Base-by-base conservation (phyloP, 2,797 vertebrate genomes). In the Sebastes matsubarae region DNA sequence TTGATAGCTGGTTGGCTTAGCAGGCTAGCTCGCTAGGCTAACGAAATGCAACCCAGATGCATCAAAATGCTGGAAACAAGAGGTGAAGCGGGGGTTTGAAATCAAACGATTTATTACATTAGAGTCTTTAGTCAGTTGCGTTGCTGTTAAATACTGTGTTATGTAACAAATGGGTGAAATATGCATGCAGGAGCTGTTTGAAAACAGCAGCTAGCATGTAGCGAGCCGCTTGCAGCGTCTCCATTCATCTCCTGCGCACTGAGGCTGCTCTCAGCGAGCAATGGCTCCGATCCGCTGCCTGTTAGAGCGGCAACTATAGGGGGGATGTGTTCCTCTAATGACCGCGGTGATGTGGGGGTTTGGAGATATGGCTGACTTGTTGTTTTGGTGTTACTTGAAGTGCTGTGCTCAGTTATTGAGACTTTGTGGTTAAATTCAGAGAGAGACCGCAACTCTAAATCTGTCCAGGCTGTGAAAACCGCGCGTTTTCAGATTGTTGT, bases 211-310 rank as follows among this genome's bases (percentile, higher is more conserved):
- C 80, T 94, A 94, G 90, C 89, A 81, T 86, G 65, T 94, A 93
- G 93, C 93, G 64, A 75, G 85, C 81, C 80, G 88, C 88, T 92
- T 89, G 87, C 87, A 89, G 84, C 59, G 82, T 87, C 89, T 93
- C 94, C 94, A 95, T 95, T 95, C 94, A 95, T 94, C 92, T 94
- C 93, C 93, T 94, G 94, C 92, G 91, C 85, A 94, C 85, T 91
- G 90, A 42, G 38, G 84, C 81, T 70, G 75, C 79, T 92, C 69
- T 64, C 64, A 84, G 82, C 86, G 85, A 92, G 88, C 65, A 90
- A 91, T 91, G 91, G 92, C 92, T 89, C 61, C 90, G 81, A 90
- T 71, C 81, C 72, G 85, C 74, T 81, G 86, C 74, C 71, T 58
- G 87, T 83, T 70, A 46, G 72, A 86, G 84, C 81, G 77, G 80